A percentile compares a stretch with the other conserved stretches of the same genome.
Evolutionary conservation across 2,888 invertebrate species (phyloP).

Genomic region (Epinotia brunnichana): DNA sequence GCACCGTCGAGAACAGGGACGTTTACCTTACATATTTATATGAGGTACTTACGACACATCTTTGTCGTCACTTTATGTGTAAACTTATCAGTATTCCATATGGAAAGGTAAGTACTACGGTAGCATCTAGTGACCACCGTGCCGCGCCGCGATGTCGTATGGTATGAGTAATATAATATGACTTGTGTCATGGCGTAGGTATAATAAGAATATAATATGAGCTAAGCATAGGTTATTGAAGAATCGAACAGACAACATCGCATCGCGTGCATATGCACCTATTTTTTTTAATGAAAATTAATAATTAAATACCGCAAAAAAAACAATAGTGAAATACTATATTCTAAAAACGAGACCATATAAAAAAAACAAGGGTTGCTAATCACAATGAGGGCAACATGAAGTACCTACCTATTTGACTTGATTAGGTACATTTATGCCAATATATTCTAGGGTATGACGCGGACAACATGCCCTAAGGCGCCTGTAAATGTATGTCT

Average conservation of each 20-base stretch:
- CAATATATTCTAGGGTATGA: constrained; percentile 61
- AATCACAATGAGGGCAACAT: not conserved
- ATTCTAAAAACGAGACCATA: not conserved
- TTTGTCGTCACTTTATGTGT: constrained; percentile 16
- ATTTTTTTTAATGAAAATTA: not conserved
- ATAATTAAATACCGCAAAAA: not conserved
- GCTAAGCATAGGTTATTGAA: not conserved
- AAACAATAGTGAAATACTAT: too few species aligned
- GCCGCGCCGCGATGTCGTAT: constrained; percentile 63
- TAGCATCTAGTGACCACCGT: constrained; percentile 54
- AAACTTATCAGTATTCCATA: constrained; percentile 73
- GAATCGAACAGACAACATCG: not conserved
- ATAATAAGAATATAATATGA: constrained; percentile 16
- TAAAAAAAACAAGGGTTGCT: constrained; percentile 1
- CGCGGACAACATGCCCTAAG: constrained; percentile 71
- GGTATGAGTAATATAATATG: constrained; percentile 71
- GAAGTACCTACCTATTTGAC: not conserved
- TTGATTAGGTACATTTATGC: constrained; percentile 1
- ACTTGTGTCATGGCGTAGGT: constrained; percentile 50
- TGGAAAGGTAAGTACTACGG: constrained; percentile 59
- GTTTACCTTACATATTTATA: too few species aligned
- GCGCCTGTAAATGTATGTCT: constrained; percentile 77
- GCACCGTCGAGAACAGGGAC: too few species aligned
- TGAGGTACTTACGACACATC: too few species aligned
- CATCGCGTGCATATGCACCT: not conserved